Conservation (phyloP, 30 jellyfish, hydroid and myxozoan genomes). For the Calvadosia cruxmelitensis region DNA sequence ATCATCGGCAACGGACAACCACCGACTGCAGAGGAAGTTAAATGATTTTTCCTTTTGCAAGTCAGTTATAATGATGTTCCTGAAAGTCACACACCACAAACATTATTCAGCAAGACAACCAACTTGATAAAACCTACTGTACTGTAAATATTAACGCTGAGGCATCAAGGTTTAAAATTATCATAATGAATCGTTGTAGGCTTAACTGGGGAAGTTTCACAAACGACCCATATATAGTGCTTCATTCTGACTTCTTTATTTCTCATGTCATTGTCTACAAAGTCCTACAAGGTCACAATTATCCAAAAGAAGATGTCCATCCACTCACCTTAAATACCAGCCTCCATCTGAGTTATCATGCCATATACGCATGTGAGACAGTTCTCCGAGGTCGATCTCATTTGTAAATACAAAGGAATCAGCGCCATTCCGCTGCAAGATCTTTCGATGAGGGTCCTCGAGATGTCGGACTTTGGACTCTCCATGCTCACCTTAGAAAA, state of each 20-base stretch:
- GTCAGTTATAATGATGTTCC: constrained; percentile 75
- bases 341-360: constrained; percentile 96
- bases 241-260: too few relatives aligned
- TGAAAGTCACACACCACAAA: too few relatives aligned
- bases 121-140: too few relatives aligned
- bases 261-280: too few relatives aligned
- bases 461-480: constrained; percentile 69
- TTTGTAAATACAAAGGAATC: constrained; percentile 86
- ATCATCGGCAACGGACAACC: constrained; percentile 89
- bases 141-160: too few relatives aligned
- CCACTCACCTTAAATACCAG: constrained; percentile 90
- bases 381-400: constrained; percentile 65
- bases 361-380: constrained; percentile 79
- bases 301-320: too few relatives aligned
- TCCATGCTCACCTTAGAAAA: constrained; percentile 55
- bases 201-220: too few relatives aligned
- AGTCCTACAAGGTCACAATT: too few relatives aligned
- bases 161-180: too few relatives aligned
- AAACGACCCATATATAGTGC: too few relatives aligned
- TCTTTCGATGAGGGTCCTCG: constrained; percentile 65
- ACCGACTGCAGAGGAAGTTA: constrained; percentile 72
- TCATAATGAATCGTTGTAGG: too few relatives aligned
- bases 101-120: too few relatives aligned
- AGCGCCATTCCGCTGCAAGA: constrained; percentile 68
- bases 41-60: constrained; percentile 70